phyloP scores from a whole-genome alignment of 2,113 vertebrate genomes.

The Dicrurus megarhynchus region DNA sequence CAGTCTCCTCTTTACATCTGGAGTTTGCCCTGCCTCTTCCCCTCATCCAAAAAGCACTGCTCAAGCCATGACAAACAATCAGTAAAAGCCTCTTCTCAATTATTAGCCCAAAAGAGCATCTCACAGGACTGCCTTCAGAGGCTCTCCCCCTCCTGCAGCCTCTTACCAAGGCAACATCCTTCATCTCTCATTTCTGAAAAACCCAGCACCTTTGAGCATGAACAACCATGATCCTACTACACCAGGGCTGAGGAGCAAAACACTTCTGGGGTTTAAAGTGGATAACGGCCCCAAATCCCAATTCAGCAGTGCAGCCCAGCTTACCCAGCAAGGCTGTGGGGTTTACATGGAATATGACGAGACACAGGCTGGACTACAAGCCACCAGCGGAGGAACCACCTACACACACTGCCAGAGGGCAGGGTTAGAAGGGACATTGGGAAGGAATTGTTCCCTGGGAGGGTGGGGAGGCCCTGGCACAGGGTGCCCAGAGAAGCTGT shows the following conservation, averaged over 20 bases:
- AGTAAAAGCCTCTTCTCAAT: background rate
- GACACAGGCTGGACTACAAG: too few species aligned
- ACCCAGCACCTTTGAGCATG: accelerated
- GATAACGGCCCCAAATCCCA: background rate
- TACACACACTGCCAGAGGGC: background rate
- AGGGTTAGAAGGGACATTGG: background rate
- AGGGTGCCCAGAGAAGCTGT: background rate
- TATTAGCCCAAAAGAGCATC: background rate
- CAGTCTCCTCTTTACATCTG: background rate
- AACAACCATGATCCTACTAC: accelerated
- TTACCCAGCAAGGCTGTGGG: background rate
- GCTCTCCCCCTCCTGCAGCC: background rate
- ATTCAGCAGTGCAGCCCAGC: background rate
- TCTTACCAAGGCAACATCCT: background rate
- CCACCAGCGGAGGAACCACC: background rate
- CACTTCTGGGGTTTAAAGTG: background rate
- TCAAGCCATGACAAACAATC: background rate
- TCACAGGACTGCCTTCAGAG: background rate
- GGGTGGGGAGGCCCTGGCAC: background rate
- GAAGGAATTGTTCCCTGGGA: background rate
- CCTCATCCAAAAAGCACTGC: background rate
- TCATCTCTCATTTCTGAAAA: background rate
- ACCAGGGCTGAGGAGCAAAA: background rate
- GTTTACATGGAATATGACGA: background rate
- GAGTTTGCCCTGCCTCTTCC: background rate